Base-by-base conservation (phyloP, 2,888 invertebrate species). In the Lissonota sp. region DNA sequence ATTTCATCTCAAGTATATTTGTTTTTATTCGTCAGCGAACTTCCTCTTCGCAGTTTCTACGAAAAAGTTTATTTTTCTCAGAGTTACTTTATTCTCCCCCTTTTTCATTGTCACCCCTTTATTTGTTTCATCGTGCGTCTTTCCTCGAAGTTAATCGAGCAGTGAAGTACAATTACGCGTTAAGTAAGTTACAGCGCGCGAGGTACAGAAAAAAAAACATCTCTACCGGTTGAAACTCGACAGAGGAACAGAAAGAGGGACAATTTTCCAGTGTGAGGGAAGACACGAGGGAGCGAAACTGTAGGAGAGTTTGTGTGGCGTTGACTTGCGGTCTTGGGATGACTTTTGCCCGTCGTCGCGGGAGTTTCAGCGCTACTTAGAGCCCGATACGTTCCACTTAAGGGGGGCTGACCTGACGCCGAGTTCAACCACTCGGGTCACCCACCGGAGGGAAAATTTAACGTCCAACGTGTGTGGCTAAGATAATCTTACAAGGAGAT, bases 381-480 rank as follows among this genome's bases (percentile, higher is more conserved):
- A 85, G 74, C 86, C 87, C 88, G 84, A 90, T 90, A 89, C 84
- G 86, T 90, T 88, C 87, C 88, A 89, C 88, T 90, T 90, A 89
- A 26, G 26, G 26, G 77, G 42, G 84, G 75, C 86, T 85, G 86
- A 87, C 87, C 87, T 79, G 62, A 78, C 79, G 77, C 67, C 83
- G 80, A 66, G 83, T 60, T 67, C 67, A 74, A 69, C 84, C 78
- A 80, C 79, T 84, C 67, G 77, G 58, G 53, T 26, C 55, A 57
- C 62, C 71, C 84, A 76, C 66, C 62, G 82, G 75, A 26, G 26
- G 3, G 26, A 26, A 78, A 83, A 84, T 83, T 81, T 79, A 73
- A 60, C 53, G 55, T 26, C 69, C 70, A 69, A 77, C 73, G 58
- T 80, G 26, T 26, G 64, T 70, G 42, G 64, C 69, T 64, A 8